Evolutionary conservation across 2,888 invertebrate genomes (phyloP).

Genomic region (Sylvicola cinctus): DNA sequence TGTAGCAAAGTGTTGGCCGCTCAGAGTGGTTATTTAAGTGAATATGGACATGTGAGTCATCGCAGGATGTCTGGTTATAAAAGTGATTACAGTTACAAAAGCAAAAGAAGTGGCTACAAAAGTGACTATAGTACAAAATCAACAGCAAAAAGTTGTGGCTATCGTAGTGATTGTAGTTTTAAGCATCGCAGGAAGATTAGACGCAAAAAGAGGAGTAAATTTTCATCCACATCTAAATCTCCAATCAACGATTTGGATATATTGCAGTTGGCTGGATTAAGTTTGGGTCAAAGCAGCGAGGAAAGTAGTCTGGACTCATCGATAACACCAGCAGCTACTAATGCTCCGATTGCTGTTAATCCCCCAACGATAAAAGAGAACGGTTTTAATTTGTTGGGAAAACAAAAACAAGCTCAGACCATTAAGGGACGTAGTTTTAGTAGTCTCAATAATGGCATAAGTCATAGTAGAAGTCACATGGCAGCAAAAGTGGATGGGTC

Average conservation of each 20-base stretch:
- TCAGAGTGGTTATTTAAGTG: constrained; percentile 34
- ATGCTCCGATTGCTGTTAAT: neutral
- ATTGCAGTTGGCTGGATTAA: constrained; percentile 32
- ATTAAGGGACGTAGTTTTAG: no score
- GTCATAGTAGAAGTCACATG: no score
- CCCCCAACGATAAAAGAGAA: neutral
- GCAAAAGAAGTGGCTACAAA: constrained; percentile 31
- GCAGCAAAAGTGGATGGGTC: neutral
- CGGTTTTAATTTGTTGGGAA: no score
- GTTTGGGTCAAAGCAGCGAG: constrained; percentile 32
- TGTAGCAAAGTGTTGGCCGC: constrained; percentile 25
- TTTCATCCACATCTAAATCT: constrained; percentile 19
- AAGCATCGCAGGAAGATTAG: constrained; percentile 24
- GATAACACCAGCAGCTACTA: neutral
- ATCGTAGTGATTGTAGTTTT: constrained; percentile 18
- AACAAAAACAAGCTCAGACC: no score
- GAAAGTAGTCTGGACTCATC: constrained; percentile 20
- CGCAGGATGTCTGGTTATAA: constrained; percentile 32
- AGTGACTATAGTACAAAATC: constrained; percentile 33
- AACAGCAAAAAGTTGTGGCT: constrained; percentile 14
- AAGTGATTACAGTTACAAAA: constrained; percentile 37
- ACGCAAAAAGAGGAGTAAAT: constrained; percentile 13
- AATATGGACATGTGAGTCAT: constrained; percentile 29
- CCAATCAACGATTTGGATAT: constrained; percentile 38
- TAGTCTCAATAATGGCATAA: no score